Base-by-base conservation (phyloP, 2,797 vertebrate species). In the Tympanoctomys barrerae region DNA sequence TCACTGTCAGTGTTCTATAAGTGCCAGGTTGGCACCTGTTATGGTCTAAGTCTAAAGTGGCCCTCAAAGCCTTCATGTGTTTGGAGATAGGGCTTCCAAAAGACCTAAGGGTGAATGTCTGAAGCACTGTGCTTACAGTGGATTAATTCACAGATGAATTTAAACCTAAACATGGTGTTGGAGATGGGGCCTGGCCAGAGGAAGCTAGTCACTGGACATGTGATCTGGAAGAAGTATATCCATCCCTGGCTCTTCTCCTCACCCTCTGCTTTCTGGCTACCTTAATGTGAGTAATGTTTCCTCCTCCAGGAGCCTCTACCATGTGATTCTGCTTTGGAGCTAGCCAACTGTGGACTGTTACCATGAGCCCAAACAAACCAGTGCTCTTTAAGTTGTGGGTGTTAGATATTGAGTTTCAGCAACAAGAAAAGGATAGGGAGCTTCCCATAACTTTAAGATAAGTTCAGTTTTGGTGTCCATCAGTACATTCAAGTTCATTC, bases 381-480 rank as follows among this genome's bases (percentile, higher is more conserved):
- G 36, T 73, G 71, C 39, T 19, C 22, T 36, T 73, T 73, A 73
- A 42, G 3, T 73, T 42, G 71, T 42, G 22, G 71, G 71, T 73
- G 5, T 42, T 36, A 42, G 39, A 42, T 11, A 42, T 13, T 73
- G 71, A 42, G 39, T 42, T 36, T 73, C 36, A 42, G 71, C 11
- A 73, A 73, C 9, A 73, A 42, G 71, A 42, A 42, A 61, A 31
- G 10, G 84, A 1, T 46, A 2, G 36, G 11, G 79, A 79, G n/a
- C 33, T 19, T 52, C 36, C 9, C 36, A 16, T n/a, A 11, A 66
- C 82, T 80, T 64, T 64, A 84, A 88, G 13, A 70, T 2, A 19
- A 31, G n/a, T 59, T 16, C 13, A 14, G 18, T 83, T 78, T 94
- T 96, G 64, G 71, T 42, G 90, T 80, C 28, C 66, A 93, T n/a